Evolutionary conservation across 2,888 invertebrate species (phyloP).

Genomic region (Rhagium mordax): DNA sequence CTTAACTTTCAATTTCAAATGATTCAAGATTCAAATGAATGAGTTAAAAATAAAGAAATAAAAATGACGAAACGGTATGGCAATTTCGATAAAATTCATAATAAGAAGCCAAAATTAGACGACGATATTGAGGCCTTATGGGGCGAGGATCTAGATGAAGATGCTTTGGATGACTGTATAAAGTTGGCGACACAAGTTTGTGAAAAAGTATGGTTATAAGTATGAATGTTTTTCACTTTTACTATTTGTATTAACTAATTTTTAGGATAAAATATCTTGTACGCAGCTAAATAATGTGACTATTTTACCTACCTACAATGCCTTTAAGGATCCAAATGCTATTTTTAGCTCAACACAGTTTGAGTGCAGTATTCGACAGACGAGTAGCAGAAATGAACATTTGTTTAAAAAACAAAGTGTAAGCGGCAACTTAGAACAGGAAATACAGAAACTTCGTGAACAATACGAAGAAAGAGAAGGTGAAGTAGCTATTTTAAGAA

Average conservation of each 20-base stretch:
- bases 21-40: background rate
- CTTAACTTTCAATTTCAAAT: too few species aligned
- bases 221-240: background rate
- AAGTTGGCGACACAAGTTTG: slow-evolving; percentile 61
- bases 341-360: slow-evolving; percentile 50
- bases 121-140: slow-evolving; percentile 59
- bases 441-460: slow-evolving; percentile 63
- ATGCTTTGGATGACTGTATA: slow-evolving; percentile 63
- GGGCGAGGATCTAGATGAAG: slow-evolving; percentile 62
- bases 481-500: slow-evolving; percentile 73
- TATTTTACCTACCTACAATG: slow-evolving; percentile 57
- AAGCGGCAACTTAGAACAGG: slow-evolving; percentile 47
- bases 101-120: slow-evolving; percentile 59
- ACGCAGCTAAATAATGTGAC: slow-evolving; percentile 46
- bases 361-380: slow-evolving; percentile 22
- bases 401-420: slow-evolving; percentile 34
- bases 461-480: slow-evolving; percentile 74
- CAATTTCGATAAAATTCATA: slow-evolving; percentile 39
- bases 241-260: slow-evolving; percentile 28
- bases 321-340: slow-evolving; percentile 53
- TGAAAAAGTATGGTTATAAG: slow-evolving; percentile 50
- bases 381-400: slow-evolving; percentile 35
- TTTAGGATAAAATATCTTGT: slow-evolving; percentile 41
- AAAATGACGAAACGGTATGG: slow-evolving; percentile 52
- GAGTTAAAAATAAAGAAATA: background rate